These are phyloP conservation scores for Spialia ferax DNA, from an alignment of 2,888 invertebrate genomes.

Conservation along the genomic window DNA sequence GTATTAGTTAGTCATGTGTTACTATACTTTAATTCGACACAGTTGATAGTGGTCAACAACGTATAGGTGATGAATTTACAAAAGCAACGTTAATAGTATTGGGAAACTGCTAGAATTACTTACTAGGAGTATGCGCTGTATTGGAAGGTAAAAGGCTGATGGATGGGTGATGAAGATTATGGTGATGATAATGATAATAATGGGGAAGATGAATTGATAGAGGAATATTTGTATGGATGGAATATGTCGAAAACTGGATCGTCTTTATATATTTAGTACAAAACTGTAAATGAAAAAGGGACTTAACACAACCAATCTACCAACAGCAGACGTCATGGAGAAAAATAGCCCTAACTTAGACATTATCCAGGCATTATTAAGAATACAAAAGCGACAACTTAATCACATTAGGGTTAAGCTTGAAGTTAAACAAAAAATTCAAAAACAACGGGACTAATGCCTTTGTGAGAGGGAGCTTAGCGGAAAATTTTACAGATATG, in stretches of 20 bases:
- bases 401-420: constrained; percentile 30
- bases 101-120: too few species aligned
- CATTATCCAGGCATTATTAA: constrained; percentile 7
- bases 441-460: constrained; percentile 26
- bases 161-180: too few species aligned
- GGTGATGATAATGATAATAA: too few species aligned
- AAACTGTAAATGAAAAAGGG: not conserved
- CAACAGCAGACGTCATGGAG: not conserved
- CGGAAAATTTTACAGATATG: constrained; percentile 20
- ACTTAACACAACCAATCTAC: not conserved
- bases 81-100: not conserved
- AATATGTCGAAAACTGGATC: not conserved
- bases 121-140: too few species aligned
- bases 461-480: constrained; percentile 30
- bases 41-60: too few species aligned
- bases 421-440: constrained; percentile 28
- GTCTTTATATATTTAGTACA: not conserved
- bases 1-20: too few species aligned
- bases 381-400: constrained; percentile 34
- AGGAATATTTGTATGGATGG: too few species aligned
- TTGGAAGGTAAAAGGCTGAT: too few species aligned
- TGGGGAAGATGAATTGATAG: too few species aligned
- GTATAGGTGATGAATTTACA: too few species aligned
- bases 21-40: too few species aligned
- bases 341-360: not conserved